Conservation (phyloP, 2,888 invertebrate genomes). For the Noctuana brunneofusca region DNA sequence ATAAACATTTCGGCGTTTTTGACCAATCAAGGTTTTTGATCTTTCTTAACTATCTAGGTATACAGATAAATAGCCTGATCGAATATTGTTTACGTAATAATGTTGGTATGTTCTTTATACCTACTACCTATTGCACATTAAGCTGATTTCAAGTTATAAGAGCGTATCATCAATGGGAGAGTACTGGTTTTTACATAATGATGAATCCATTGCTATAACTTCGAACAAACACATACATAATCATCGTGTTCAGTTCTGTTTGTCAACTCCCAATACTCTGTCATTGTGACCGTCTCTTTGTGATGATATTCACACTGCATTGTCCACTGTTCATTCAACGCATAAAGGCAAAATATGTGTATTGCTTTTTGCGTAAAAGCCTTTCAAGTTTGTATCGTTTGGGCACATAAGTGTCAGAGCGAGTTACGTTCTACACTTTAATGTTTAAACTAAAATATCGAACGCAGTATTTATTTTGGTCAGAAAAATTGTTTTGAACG, state of each 20-base stretch:
- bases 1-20: too few species aligned
- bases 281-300: conserved; percentile 16
- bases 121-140: neutral
- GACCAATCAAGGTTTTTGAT: too few species aligned
- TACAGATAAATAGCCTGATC: too few species aligned
- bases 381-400: conserved; percentile 34
- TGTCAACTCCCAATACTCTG: neutral
- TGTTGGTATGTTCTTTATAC: too few species aligned
- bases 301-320: conserved; percentile 14
- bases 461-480: neutral
- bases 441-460: conserved; percentile 16
- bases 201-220: neutral
- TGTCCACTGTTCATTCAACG: conserved; percentile 20
- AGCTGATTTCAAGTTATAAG: neutral
- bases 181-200: neutral
- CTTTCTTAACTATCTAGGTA: too few species aligned
- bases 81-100: neutral
- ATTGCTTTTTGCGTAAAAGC: conserved; percentile 33
- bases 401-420: conserved; percentile 23
- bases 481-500: neutral
- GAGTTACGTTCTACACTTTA: conserved; percentile 26
- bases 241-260: neutral
- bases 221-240: conserved; percentile 1
- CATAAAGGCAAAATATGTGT: conserved; percentile 33
- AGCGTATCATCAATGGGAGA: neutral